A percentile compares a stretch with the other conserved stretches of the same genome.
Evolutionary conservation across 2,888 invertebrate genomes (phyloP).

Genomic region (Oscheius sp.): DNA sequence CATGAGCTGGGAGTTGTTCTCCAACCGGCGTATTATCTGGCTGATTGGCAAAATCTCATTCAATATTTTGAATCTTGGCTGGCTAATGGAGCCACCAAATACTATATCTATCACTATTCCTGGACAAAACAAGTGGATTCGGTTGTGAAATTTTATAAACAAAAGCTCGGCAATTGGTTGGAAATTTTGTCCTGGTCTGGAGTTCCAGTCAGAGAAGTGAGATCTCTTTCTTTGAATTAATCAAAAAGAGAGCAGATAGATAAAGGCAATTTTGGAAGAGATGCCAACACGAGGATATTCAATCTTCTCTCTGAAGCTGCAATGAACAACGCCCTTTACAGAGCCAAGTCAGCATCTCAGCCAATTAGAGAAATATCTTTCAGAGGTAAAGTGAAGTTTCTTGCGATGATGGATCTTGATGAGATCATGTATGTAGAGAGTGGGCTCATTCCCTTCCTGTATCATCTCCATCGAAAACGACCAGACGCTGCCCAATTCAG

Average conservation of each 20-base stretch:
- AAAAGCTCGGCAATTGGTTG: background rate
- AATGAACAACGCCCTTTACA: constrained; percentile 11
- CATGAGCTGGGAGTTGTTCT: constrained; percentile 13
- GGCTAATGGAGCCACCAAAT: constrained; percentile 18
- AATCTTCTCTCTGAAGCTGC: background rate
- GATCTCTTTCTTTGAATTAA: background rate
- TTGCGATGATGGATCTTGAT: constrained; percentile 21
- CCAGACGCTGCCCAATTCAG: constrained; percentile 6
- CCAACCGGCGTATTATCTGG: constrained; percentile 5
- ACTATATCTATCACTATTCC: background rate
- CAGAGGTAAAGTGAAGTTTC: constrained; percentile 4
- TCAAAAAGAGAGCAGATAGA: background rate
- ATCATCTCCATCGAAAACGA: background rate
- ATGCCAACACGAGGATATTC: constrained; percentile 13
- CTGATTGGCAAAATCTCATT: constrained; percentile 20
- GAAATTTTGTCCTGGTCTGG: background rate
- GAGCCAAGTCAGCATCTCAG: background rate
- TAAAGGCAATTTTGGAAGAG: background rate
- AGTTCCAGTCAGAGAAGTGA: background rate
- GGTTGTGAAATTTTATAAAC: constrained; percentile 4
- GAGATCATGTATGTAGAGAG: background rate
- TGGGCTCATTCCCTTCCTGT: background rate
- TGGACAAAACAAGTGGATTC: constrained; percentile 6
- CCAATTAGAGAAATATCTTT: background rate
- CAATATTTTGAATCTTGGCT: constrained; percentile 21